A percentile compares a stretch with the other conserved stretches of the same genome.
phyloP scores from a whole-genome alignment of 2,888 invertebrate genomes.

The Pheosia gnoma region DNA sequence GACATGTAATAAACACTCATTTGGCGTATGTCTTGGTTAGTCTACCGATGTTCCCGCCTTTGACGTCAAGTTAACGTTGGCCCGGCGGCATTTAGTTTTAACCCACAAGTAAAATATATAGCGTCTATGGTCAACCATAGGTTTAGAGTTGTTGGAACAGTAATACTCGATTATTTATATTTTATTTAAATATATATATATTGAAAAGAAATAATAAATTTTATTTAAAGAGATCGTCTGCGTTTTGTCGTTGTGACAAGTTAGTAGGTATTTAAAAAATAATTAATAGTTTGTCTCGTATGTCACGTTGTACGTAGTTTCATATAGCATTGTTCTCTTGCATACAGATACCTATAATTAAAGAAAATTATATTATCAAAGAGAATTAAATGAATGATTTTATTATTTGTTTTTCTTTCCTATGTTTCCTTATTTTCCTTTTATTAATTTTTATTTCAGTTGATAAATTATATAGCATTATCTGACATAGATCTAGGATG shows the following conservation, averaged over 20 bases:
- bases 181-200: conserved; percentile 76
- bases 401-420: conserved; percentile 59
- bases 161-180: conserved; percentile 83
- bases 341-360: conserved; percentile 69
- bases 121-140: conserved; percentile 78
- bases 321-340: conserved; percentile 73
- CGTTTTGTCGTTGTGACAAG: conserved; percentile 73
- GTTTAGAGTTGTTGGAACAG: conserved; percentile 76
- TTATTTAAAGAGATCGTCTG: conserved; percentile 62
- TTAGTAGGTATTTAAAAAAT: conserved; percentile 45
- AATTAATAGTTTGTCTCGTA: conserved; percentile 66
- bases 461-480: not conserved
- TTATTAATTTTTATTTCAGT: conserved; percentile 34
- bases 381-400: conserved; percentile 80
- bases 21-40: too few relatives aligned
- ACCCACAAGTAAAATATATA: conserved; percentile 58
- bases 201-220: conserved; percentile 53
- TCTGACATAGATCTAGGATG: too few relatives aligned
- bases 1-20: too few relatives aligned
- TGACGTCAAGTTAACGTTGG: not conserved
- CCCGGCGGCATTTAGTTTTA: conserved; percentile 13
- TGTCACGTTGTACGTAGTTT: conserved; percentile 75
- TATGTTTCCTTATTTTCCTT: conserved; percentile 48
- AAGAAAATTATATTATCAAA: conserved; percentile 76
- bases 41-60: not conserved